A percentile compares a stretch with the other conserved stretches of the same genome.
These are phyloP conservation scores for Diabrotica virgifera DNA, from an alignment of 1,140 invertebrate species.

Conservation along the genomic window DNA sequence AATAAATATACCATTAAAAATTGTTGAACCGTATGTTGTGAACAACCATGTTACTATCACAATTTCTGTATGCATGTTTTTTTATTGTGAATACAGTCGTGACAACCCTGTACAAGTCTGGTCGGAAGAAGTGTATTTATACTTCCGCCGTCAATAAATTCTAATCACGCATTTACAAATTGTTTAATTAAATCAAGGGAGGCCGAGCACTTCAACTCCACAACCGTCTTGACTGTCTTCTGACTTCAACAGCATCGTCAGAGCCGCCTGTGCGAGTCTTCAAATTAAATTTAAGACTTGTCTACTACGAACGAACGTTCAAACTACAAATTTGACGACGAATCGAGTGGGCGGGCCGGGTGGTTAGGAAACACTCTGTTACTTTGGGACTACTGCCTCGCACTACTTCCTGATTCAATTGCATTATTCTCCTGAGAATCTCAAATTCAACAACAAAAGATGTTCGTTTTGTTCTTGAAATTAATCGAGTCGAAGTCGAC, in stretches of 20 bases:
- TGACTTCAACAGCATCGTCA: conserved; percentile 26
- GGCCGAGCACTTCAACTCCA: conserved; percentile 22
- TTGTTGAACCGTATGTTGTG: too few relatives aligned
- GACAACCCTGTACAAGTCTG: too few relatives aligned
- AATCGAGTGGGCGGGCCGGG: neutral
- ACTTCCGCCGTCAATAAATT: conserved; percentile 41
- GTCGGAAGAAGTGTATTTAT: neutral
- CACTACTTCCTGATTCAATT: conserved; percentile 27
- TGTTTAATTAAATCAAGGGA: conserved; percentile 45
- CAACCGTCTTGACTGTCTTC: conserved; percentile 31
- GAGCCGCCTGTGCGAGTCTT: conserved; percentile 32
- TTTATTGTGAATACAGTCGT: too few relatives aligned
- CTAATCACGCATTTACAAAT: conserved; percentile 44
- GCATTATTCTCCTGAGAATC: conserved; percentile 28
- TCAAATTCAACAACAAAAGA: conserved; percentile 20
- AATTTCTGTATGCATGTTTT: too few relatives aligned
- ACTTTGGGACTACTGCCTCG: conserved; percentile 22
- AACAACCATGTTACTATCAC: too few relatives aligned
- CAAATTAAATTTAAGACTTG: conserved; percentile 44
- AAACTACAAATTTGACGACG: conserved; percentile 27
- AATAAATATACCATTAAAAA: too few relatives aligned
- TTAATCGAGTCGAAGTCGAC: neutral
- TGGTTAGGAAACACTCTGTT: conserved; percentile 19
- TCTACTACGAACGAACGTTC: conserved; percentile 24
- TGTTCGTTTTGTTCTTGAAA: conserved; percentile 2